Percentiles rank a stretch among this genome's conserved stretches.
These are phyloP conservation scores for Ciconia nigra DNA, from an alignment of 2,797 vertebrate genomes.

Conservation along the genomic window DNA sequence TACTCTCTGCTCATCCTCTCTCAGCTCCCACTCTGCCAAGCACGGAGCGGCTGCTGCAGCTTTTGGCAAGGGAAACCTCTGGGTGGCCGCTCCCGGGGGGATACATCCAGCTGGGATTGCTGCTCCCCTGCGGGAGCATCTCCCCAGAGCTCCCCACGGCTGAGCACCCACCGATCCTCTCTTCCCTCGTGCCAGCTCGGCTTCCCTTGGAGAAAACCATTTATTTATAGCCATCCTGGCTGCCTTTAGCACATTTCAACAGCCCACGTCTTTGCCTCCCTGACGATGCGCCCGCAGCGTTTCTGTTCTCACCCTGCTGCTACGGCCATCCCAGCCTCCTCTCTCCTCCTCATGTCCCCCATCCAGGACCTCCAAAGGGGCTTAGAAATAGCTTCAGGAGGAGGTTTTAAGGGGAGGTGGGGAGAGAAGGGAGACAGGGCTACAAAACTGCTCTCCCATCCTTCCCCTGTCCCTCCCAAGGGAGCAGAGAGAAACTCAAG, in stretches of 20 bases:
- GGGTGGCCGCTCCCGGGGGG: background rate
- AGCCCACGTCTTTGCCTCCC: conserved; percentile 44
- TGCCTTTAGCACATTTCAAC: conserved; percentile 44
- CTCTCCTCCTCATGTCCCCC: background rate
- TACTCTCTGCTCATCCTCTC: background rate
- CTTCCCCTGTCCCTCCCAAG: background rate
- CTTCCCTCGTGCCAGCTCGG: background rate
- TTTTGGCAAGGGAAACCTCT: background rate
- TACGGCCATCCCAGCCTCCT: background rate
- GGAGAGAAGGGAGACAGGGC: background rate
- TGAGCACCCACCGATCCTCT: background rate
- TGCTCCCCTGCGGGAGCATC: background rate
- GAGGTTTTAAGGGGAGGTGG: background rate
- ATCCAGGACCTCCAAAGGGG: background rate
- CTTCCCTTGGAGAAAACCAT: conserved; percentile 6
- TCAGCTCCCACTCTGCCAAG: background rate
- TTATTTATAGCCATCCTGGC: conserved; percentile 51
- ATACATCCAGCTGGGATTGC: background rate
- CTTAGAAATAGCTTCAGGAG: background rate
- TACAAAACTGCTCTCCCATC: background rate
- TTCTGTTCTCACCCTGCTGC: conserved; percentile 28
- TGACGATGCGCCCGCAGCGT: background rate
- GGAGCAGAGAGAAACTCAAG: background rate
- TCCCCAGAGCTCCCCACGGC: background rate
- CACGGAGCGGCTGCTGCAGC: background rate